Evolutionary conservation across 2,797 vertebrate genomes (phyloP).

Genomic region (Epinephelus malabaricus): DNA sequence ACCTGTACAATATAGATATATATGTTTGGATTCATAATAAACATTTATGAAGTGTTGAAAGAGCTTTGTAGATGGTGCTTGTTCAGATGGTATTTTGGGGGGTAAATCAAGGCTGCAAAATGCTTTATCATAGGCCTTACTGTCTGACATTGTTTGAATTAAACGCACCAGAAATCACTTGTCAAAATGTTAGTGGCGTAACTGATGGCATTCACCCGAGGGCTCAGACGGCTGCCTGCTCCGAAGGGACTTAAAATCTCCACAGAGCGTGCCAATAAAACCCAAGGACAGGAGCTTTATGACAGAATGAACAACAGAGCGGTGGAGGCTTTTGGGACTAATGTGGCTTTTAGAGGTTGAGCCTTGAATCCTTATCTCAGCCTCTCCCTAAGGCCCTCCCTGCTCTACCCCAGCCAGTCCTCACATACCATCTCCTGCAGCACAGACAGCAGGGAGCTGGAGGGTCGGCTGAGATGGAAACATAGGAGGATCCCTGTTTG

Average conservation of each 20-base stretch:
- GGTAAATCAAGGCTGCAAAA: slow-evolving; percentile 20
- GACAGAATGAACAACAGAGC: slow-evolving; percentile 54
- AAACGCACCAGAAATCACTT: slow-evolving; percentile 23
- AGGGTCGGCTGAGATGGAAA: slow-evolving; percentile 68
- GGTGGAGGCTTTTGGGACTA: slow-evolving; percentile 65
- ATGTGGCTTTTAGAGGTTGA: slow-evolving; percentile 70
- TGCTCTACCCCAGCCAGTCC: slow-evolving; percentile 33
- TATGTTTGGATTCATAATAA: slow-evolving; percentile 70
- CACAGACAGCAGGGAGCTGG: slow-evolving; percentile 59
- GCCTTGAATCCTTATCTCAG: slow-evolving; percentile 72
- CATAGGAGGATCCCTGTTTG: slow-evolving; percentile 60
- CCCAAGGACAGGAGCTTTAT: slow-evolving; percentile 66
- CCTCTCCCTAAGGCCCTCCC: slow-evolving; percentile 47
- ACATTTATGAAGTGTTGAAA: slow-evolving; percentile 50
- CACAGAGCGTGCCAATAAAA: slow-evolving; percentile 66
- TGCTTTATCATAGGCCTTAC: slow-evolving; percentile 1
- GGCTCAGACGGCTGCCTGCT: slow-evolving; percentile 41
- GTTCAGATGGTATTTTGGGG: not conserved
- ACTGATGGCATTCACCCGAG: slow-evolving; percentile 38
- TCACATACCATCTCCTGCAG: slow-evolving; percentile 56
- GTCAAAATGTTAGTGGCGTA: slow-evolving; percentile 34
- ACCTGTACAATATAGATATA: slow-evolving; percentile 67
- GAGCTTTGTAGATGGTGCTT: not conserved
- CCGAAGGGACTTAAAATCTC: slow-evolving; percentile 59
- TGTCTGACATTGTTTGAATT: not conserved